Evolutionary conservation across 2,797 vertebrate species (phyloP), one percentile per base, ranked within the genome.

Genomic region (Gymnocypris eckloni): DNA sequence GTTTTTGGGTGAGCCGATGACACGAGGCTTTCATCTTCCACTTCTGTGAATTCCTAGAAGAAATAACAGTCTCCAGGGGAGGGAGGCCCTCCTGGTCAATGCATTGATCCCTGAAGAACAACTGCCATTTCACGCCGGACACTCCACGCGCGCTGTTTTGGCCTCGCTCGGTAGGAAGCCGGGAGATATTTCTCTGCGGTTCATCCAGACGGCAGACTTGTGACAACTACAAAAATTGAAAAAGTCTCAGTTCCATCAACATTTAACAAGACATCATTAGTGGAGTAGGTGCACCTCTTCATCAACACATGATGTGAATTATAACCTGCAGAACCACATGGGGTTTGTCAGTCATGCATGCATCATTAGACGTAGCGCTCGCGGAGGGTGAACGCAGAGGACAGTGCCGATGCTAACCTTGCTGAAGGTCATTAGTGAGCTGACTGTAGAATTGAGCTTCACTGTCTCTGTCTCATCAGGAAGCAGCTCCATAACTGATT

Each of bases 51-150:
- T 92, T 90, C 88, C 89, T 91, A 83, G 85, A 91, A 89, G 87
- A 88, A 88, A 90, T 84, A 48, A 33, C 72, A 83, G 82, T 87
- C 90, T 89, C 90, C 37, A 76, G 88, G 84, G 82, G 90, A 82
- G 76, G 48, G 69, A 71, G 86, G 84, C 87, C 87, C 71, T 80
- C 79, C 83, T 86, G 87, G 85, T 90, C 88, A 87, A 89, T 67
- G 79, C 90, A 89, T 81, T 91, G 91, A 92, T 92, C 91, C 91
- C 90, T 90, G 87, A 92, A 91, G 89, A 91, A 91, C 91, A 91
- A 89, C 87, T 91, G 89, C 86, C 89, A 89, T 90, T 90, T 90
- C 90, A 76, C 75, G 85, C 66, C 64, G 82, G 89, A 88, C 88
- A 85, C 83, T 85, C 33, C 59, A 72, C n/a, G 81, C 59, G 77